Evolutionary conservation across 2,113 vertebrate species (phyloP), one percentile per base, ranked within the genome.

Genomic region (Bungarus multicinctus): DNA sequence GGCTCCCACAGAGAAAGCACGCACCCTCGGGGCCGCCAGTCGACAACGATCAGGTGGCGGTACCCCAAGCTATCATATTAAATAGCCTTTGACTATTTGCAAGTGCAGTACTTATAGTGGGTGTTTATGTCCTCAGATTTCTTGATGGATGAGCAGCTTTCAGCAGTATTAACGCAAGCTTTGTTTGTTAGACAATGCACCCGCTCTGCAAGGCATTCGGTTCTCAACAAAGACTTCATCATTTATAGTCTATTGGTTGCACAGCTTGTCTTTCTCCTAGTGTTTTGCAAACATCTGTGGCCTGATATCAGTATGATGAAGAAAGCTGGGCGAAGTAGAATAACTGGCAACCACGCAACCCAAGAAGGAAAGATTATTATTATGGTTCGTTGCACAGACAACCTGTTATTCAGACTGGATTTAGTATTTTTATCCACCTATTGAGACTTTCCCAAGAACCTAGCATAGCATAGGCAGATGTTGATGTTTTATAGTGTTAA

Each of bases 111-210:
- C 87, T 81, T 93, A 39, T 87, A 50, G 58, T 88, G 85, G 47
- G 52, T 88, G 53, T 58, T 91, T 5, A 85, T 58, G 86, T 85
- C 64, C 5, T 0, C 14, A 1, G 43, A 81, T 90, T 93, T 53
- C 53, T 87, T 81, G 85, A 91, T 54, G 60, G 86, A 93, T 88
- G 52, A 57, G 30, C 16, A 39, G 90, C 64, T 88, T 88, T 88
- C 64, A 85, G 86, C 60, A 85, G 43, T 11, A 89, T 91, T 91
- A 91, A 88, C 50, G 23, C 43, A 58, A 52, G 86, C 90, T 88
- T 91, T 91, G 60, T 91, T 90, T 85, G 53, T 88, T 91, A 93
- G n/a, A 93, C 93, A 93, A 91, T 91, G 90, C 58, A 55, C 3
- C 43, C 74, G 34, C 60, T 45, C 89, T 90, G 54, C 81, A 90